Evolutionary conservation across 1,140 invertebrate species (phyloP), one percentile per base, ranked within the genome.

Genomic region (Chelonus insularis): DNA sequence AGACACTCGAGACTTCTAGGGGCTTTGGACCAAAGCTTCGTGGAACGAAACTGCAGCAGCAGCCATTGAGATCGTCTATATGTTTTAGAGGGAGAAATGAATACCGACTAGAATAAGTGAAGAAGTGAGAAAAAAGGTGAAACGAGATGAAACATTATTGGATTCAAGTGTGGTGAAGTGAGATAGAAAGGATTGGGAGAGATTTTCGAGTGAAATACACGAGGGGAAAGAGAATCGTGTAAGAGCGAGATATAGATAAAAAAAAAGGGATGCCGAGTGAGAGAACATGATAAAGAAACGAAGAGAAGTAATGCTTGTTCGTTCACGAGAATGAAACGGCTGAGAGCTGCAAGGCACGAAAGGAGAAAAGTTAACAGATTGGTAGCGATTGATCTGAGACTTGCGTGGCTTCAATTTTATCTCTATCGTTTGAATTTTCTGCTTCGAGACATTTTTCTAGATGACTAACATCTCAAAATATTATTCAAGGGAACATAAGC

Each of bases 221-320:
- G 3, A 29, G 7, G 41, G 36, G 18, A 37, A 54, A 34, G 37
- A 25, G 45, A 56, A 37, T 9, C 21, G 45, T 43, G 41, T 8
- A 37, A 51, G 18, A 16, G 25, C 5, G 16, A 60, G 50, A 43
- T 29, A 54, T 6, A 48, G 7, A 11, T 21, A 11, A 32, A 18
- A 21, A 39, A 39, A 48, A 32, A 61, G 12, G 14, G 23, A 12
- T 29, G 8, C 18, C 52, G 12, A 34, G 52, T 6, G 57, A 59
- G 45, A 59, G 45, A 59, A 34, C 37, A 34, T n/a, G 57, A 60
- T 55, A 48, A 25, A 51, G 54, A 50, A 47, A 29, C 55, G 62
- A 56, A 21, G 48, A 63, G 16, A 7, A 45, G 47, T 36, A 29
- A 57, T 59, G 12, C 41, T 43, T 43, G 41, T 43, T 43, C 41